phyloP scores from a whole-genome alignment of 2,888 invertebrate genomes.

The Leptura quadrifasciata region DNA sequence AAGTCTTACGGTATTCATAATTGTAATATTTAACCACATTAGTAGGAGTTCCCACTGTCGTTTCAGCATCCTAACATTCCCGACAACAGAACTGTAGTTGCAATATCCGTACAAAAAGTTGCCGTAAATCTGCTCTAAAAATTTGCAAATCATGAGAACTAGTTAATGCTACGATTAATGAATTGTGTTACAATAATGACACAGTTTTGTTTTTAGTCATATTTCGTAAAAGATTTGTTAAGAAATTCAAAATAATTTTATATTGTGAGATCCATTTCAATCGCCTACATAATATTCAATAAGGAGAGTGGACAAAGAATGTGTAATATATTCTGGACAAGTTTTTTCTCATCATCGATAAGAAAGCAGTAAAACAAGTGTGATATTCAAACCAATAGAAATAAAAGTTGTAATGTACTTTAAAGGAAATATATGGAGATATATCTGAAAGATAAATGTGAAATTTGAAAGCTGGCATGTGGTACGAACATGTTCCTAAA shows the following conservation, averaged over 20 bases:
- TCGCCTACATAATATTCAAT: too few relatives aligned
- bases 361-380: too few relatives aligned
- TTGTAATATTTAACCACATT: slow-evolving; percentile 2
- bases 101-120: slow-evolving; percentile 28
- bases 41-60: slow-evolving; percentile 35
- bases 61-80: slow-evolving; percentile 1
- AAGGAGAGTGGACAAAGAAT: too few relatives aligned
- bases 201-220: slow-evolving; percentile 17
- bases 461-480: too few relatives aligned
- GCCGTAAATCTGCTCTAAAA: slow-evolving; percentile 15
- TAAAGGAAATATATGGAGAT: too few relatives aligned
- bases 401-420: too few relatives aligned
- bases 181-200: slow-evolving; percentile 17
- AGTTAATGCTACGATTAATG: neutral
- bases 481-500: too few relatives aligned
- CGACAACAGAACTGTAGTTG: neutral
- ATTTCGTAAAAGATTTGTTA: neutral
- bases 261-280: too few relatives aligned
- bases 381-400: too few relatives aligned
- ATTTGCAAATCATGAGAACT: slow-evolving; percentile 36
- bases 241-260: neutral
- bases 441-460: too few relatives aligned
- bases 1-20: neutral
- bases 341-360: too few relatives aligned
- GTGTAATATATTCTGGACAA: too few relatives aligned